Conservation (phyloP, 2,797 vertebrate species). For the Phrynocephalus guinanensis region DNA sequence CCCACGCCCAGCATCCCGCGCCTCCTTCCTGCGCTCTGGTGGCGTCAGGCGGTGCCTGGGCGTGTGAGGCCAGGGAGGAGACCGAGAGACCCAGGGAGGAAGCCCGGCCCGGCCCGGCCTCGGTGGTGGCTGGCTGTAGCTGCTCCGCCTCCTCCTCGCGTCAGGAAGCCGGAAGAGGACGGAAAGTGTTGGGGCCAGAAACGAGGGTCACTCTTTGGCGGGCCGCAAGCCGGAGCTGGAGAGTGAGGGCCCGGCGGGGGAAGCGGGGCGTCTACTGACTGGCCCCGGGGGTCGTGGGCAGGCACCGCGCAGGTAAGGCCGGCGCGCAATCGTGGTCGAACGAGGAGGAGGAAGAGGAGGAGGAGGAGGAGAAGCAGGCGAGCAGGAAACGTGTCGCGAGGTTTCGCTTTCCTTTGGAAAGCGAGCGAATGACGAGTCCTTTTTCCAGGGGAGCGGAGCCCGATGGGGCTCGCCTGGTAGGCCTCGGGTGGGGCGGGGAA, state of each 20-base stretch:
- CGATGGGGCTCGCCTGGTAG: neutral
- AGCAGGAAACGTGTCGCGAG: neutral
- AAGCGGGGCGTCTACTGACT: too few relatives aligned
- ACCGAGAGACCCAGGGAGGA: rapidly evolving
- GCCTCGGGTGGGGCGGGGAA: neutral
- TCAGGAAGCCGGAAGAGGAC: constrained; percentile 60
- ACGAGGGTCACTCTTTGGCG: neutral
- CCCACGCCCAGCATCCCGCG: too few relatives aligned
- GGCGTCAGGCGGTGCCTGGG: too few relatives aligned
- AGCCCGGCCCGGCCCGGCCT: neutral
- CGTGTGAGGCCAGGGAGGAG: too few relatives aligned
- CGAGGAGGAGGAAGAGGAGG: neutral
- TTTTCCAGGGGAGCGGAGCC: neutral
- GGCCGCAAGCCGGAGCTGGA: neutral
- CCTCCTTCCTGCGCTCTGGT: too few relatives aligned
- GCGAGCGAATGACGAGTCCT: neutral
- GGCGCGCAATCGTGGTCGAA: neutral
- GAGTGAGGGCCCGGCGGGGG: rapidly evolving
- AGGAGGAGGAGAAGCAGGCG: neutral
- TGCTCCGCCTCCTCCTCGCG: constrained; percentile 38
- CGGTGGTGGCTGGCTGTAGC: neutral
- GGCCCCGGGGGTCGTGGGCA: neutral
- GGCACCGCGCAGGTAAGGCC: neutral
- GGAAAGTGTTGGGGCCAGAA: neutral
- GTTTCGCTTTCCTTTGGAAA: neutral